phyloP scores from a whole-genome alignment of 2,113 vertebrate genomes.

The Talpa occidentalis region DNA sequence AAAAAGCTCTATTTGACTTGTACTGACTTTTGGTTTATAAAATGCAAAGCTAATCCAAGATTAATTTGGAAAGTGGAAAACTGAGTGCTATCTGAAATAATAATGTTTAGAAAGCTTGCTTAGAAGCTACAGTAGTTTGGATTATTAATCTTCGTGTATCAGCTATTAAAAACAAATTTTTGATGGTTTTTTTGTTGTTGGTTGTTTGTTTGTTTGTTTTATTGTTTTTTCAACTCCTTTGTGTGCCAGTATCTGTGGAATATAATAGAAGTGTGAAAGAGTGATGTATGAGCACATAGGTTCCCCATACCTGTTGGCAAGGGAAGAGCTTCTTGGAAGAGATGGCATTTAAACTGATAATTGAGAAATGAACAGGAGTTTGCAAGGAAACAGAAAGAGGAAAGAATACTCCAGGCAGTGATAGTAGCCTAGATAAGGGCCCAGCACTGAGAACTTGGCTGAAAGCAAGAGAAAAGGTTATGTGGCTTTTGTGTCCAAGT shows the following conservation, averaged over 20 bases:
- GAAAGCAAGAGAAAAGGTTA: background rate
- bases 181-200: too few species aligned
- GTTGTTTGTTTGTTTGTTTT: too few species aligned
- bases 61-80: background rate
- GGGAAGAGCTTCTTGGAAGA: background rate
- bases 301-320: background rate
- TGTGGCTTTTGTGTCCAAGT: background rate
- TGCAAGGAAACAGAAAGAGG: background rate
- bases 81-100: background rate
- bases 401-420: background rate
- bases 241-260: background rate
- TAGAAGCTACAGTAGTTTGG: background rate
- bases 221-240: background rate
- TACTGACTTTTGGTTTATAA: background rate
- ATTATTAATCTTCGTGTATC: background rate
- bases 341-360: background rate
- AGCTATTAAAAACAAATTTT: background rate
- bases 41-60: background rate
- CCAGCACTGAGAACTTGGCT: background rate
- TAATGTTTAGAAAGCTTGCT: background rate
- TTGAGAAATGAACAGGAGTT: background rate
- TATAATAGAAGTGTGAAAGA: background rate
- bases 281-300: background rate
- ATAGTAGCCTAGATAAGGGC: background rate
- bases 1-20: background rate